These are phyloP conservation scores for Scaptomyza caliginosa DNA, from an alignment of 2,888 invertebrate species.

Conservation along the genomic window DNA sequence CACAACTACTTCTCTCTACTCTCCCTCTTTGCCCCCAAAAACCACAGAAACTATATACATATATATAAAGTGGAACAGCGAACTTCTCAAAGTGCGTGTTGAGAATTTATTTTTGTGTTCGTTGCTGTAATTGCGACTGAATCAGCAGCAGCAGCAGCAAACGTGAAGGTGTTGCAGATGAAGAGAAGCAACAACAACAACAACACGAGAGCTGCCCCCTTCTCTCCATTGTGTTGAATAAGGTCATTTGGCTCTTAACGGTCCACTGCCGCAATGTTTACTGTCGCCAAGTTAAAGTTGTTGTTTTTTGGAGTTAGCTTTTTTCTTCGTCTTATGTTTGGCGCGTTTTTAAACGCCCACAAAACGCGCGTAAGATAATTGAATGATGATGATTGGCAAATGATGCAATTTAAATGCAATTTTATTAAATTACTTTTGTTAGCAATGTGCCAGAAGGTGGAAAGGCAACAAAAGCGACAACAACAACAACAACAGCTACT, in stretches of 20 bases:
- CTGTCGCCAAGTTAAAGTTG: conserved; percentile 30
- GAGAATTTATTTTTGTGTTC: conserved; percentile 34
- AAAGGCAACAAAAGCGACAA: background rate
- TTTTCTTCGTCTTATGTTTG: background rate
- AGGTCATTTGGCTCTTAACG: conserved; percentile 51
- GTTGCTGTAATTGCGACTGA: conserved; percentile 23
- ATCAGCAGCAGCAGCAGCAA: background rate
- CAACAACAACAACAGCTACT: conserved; percentile 4
- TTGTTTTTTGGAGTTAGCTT: background rate
- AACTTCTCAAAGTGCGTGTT: conserved; percentile 63
- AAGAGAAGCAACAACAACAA: background rate
- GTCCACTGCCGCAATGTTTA: conserved; percentile 36
- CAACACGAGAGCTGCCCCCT: background rate
- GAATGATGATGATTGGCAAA: conserved; percentile 8
- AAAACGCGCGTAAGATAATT: conserved; percentile 7
- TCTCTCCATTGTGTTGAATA: conserved; percentile 16
- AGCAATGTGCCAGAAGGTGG: background rate
- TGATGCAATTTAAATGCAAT: conserved; percentile 7
- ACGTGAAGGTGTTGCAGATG: conserved; percentile 24
- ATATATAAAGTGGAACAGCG: conserved; percentile 56
- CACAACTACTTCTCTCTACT: background rate
- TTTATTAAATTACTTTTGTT: background rate
- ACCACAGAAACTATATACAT: too few species aligned
- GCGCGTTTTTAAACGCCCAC: conserved; percentile 17
- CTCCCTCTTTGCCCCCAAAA: background rate